A percentile compares a stretch with the other conserved stretches of the same genome.
Evolutionary conservation across 1,140 invertebrate species (phyloP).

Genomic region (Drosophila repleta): DNA sequence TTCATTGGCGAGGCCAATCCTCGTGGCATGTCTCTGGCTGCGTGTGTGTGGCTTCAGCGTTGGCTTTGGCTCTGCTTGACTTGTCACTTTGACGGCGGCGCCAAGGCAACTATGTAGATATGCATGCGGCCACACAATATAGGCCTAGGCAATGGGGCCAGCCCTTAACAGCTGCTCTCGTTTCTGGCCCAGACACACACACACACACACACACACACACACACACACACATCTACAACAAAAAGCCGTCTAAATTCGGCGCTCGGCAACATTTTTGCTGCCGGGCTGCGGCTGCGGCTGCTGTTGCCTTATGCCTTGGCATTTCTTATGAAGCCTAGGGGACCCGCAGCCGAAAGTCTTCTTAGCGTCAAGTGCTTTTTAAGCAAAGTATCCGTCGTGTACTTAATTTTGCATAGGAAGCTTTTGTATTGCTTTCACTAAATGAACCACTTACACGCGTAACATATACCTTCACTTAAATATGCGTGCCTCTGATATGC

Average conservation of each 20-base stretch:
- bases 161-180: constrained; percentile 4
- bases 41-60: background rate
- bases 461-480: background rate
- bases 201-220: background rate
- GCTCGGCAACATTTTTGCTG: constrained; percentile 38
- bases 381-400: constrained; percentile 8
- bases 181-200: constrained; percentile 32
- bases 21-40: constrained; percentile 24
- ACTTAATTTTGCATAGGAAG: constrained; percentile 14
- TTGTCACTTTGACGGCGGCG: constrained; percentile 68
- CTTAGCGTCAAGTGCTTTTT: constrained; percentile 10
- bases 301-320: constrained; percentile 1
- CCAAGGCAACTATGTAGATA: constrained; percentile 30
- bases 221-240: no score
- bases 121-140: background rate
- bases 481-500: background rate
- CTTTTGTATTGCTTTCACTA: constrained; percentile 1
- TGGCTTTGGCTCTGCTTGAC: constrained; percentile 49
- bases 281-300: constrained; percentile 5
- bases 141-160: constrained; percentile 43
- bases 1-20: constrained; percentile 22
- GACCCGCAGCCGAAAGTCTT: constrained; percentile 7
- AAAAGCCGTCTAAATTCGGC: background rate
- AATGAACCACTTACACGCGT: constrained; percentile 5
- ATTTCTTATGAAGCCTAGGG: constrained; percentile 55